phyloP scores from a whole-genome alignment of 1,140 invertebrate species.

The Drosophila lacertosa region DNA sequence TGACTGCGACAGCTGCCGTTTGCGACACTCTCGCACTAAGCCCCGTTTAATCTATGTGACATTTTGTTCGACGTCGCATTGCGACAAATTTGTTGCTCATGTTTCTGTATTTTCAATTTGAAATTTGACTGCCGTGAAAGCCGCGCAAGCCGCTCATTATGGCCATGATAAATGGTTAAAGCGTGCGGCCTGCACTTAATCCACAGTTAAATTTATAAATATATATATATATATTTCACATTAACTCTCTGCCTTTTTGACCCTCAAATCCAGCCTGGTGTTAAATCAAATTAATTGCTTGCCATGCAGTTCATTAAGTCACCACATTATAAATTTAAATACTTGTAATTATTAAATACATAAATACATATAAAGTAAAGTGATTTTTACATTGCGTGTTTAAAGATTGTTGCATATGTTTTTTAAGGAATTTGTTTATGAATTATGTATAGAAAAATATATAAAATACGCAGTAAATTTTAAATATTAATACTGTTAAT shows the following conservation, averaged over 20 bases:
- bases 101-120: constrained; percentile 19
- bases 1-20: constrained; percentile 44
- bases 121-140: constrained; percentile 56
- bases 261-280: not conserved
- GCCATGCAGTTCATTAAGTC: constrained; percentile 43
- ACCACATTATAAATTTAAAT: constrained; percentile 21
- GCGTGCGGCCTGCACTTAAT: constrained; percentile 58
- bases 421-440: not conserved
- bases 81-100: constrained; percentile 46
- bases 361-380: constrained; percentile 8
- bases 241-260: too few relatives aligned
- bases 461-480: too few relatives aligned
- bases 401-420: not conserved
- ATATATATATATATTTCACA: not conserved
- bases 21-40: constrained; percentile 50
- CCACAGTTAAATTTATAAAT: constrained; percentile 25
- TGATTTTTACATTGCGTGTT: constrained; percentile 27
- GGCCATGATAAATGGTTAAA: constrained; percentile 57
- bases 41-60: constrained; percentile 66
- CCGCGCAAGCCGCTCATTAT: constrained; percentile 62
- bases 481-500: too few relatives aligned
- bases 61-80: constrained; percentile 54
- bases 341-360: constrained; percentile 20
- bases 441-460: constrained; percentile 3
- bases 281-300: constrained; percentile 21